Conservation (phyloP, 2,113 vertebrate species). For the Oryzias celebensis region DNA sequence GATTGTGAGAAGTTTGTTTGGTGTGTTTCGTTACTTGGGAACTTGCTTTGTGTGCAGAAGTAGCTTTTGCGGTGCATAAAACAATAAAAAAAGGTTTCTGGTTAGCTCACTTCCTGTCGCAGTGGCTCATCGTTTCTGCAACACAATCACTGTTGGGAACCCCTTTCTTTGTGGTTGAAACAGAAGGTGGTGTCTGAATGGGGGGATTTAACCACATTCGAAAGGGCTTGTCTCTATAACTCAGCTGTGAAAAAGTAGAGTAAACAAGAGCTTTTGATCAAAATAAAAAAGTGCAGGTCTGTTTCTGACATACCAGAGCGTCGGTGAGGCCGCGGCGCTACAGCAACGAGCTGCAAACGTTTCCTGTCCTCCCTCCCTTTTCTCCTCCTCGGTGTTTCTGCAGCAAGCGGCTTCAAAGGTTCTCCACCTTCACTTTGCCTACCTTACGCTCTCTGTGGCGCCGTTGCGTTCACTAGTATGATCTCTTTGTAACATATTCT, state of each 20-base stretch:
- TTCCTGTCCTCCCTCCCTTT: constrained; percentile 50
- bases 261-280: background rate
- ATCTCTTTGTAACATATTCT: constrained; percentile 19
- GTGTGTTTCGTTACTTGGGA: background rate
- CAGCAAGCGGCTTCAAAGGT: constrained; percentile 44
- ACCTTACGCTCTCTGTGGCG: constrained; percentile 52
- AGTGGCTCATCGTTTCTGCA: background rate
- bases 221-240: background rate
- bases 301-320: constrained; percentile 13
- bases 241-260: background rate
- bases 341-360: constrained; percentile 30
- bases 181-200: constrained; percentile 11
- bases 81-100: background rate
- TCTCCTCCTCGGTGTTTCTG: constrained; percentile 10
- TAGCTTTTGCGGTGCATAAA: constrained; percentile 22
- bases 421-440: constrained; percentile 41
- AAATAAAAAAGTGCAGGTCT: background rate
- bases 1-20: background rate
- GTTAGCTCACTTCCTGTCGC: constrained; percentile 28
- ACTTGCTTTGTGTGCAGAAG: constrained; percentile 16
- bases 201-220: constrained; percentile 50
- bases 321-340: constrained; percentile 23
- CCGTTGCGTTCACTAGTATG: background rate
- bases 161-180: constrained; percentile 48
- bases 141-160: background rate